Conservation (phyloP, 2,888 invertebrate species). For the Phrixothrix hirtus region DNA sequence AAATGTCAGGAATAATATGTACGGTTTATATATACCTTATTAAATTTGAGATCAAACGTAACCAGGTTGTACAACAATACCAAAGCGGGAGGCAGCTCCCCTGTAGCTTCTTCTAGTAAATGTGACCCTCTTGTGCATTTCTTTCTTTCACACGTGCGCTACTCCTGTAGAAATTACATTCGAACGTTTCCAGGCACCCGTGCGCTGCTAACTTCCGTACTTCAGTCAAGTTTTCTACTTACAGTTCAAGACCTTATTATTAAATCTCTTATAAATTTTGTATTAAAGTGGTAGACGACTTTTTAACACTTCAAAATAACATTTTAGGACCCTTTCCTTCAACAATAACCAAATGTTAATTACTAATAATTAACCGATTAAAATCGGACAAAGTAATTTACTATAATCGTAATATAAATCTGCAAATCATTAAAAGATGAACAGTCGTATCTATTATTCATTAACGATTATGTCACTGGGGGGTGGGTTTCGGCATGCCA, state of each 20-base stretch:
- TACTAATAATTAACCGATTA: slow-evolving; percentile 40
- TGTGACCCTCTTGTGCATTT: slow-evolving; percentile 37
- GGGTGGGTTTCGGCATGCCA: slow-evolving; percentile 38
- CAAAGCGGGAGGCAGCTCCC: slow-evolving; percentile 41
- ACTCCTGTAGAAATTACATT: slow-evolving; percentile 35
- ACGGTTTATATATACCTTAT: slow-evolving; percentile 30
- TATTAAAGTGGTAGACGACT: background rate
- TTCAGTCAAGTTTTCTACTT: slow-evolving; percentile 28
- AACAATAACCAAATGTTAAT: slow-evolving; percentile 11
- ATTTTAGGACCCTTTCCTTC: too few relatives aligned
- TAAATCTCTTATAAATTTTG: slow-evolving; percentile 8
- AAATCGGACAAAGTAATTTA: slow-evolving; percentile 43
- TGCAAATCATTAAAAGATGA: slow-evolving; percentile 46
- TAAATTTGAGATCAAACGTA: slow-evolving; percentile 41
- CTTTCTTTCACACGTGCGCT: slow-evolving; percentile 43
- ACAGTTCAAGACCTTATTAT: slow-evolving; percentile 23
- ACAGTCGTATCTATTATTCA: slow-evolving; percentile 50
- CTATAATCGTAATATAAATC: slow-evolving; percentile 43
- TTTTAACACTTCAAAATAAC: background rate
- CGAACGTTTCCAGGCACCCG: slow-evolving; percentile 42
- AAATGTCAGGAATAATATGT: too few relatives aligned
- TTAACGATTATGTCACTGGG: slow-evolving; percentile 49
- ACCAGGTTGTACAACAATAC: slow-evolving; percentile 38
- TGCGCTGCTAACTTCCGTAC: slow-evolving; percentile 36
- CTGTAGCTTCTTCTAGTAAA: slow-evolving; percentile 35